Evolutionary conservation across 2,113 vertebrate species (phyloP), one percentile per base, ranked within the genome.

Genomic region (zebrafish (Danio rerio)): DNA sequence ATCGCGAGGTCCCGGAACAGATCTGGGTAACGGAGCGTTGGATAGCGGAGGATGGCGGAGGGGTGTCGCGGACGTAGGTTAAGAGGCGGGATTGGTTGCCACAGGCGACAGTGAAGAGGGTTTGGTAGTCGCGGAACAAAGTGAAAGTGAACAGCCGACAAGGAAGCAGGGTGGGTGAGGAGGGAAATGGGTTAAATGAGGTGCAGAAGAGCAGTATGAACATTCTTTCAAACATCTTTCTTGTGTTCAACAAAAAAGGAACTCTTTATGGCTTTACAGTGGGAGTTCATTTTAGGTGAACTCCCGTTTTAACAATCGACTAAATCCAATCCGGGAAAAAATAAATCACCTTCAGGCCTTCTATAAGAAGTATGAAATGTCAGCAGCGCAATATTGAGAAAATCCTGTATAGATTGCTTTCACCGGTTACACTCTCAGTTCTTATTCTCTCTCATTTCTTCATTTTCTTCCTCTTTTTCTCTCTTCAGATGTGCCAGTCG

Each of bases 401-500:
- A 76, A 76, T 59, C 56, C 56, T 47, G n/a, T 59, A 20, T 61
- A 47, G 73, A 61, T 76, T 76, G 56, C 43, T 61, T 61, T 49
- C 65, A 20, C 49, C 12, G 20, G 12, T 45, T 5, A 52, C 47
- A 63, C 58, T 18, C 31, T 63, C 18, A 8, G 7, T 47, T 18
- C 63, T 74, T 49, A 53, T 31, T 40, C 9, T 65, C 6, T 75
- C 40, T 13, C 42, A 10, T 21, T 58, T 13, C 5, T 70, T n/a
- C 56, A 9, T 77, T 45, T 71, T 11, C 11, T 9, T 18, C 47
- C 7, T 20, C 52, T 56, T 13, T 80, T 56, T 53, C 55, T 31
- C 63, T 71, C 58, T 81, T 42, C 52, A 81, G 81, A 62, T 78
- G 49, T 52, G 12, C 70, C 55, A 66, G 7, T 72, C 58, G 18